Evolutionary conservation across 2,888 invertebrate species (phyloP).

Genomic region (Cantharis flavilabris): DNA sequence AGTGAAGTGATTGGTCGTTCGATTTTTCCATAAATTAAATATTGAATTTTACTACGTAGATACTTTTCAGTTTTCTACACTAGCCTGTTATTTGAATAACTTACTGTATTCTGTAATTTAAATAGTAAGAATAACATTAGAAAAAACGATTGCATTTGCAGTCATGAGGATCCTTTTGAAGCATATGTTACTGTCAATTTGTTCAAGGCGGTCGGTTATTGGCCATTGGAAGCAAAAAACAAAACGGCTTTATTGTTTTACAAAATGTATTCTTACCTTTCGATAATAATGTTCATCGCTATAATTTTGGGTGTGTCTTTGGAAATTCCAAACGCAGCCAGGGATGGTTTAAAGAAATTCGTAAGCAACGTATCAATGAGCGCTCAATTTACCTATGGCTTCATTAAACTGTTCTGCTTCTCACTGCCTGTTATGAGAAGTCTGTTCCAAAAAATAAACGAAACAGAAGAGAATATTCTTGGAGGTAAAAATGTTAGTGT

Average conservation of each 20-base stretch:
- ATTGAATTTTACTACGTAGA: too few species aligned
- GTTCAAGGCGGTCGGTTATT: not conserved
- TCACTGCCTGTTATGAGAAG: not conserved
- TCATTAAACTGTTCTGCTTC: not conserved
- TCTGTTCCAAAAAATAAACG: not conserved
- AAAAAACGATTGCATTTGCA: not conserved
- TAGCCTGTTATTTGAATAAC: too few species aligned
- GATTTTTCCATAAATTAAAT: too few species aligned
- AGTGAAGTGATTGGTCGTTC: too few species aligned
- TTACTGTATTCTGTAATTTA: too few species aligned
- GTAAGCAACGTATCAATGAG: not conserved
- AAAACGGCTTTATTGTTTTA: fast-evolving
- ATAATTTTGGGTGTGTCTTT: not conserved
- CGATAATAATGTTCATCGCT: not conserved
- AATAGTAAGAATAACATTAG: too few species aligned
- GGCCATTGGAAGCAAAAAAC: not conserved
- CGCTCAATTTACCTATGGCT: not conserved
- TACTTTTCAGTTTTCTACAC: too few species aligned
- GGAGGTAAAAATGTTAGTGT: not conserved
- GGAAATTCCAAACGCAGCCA: not conserved
- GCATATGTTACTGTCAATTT: not conserved
- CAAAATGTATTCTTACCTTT: not conserved
- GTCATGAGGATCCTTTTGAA: not conserved
- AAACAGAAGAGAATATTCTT: not conserved
- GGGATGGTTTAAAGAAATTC: not conserved